phyloP scores from a whole-genome alignment of 2,888 invertebrate species.

The Auanema freiburgensis region DNA sequence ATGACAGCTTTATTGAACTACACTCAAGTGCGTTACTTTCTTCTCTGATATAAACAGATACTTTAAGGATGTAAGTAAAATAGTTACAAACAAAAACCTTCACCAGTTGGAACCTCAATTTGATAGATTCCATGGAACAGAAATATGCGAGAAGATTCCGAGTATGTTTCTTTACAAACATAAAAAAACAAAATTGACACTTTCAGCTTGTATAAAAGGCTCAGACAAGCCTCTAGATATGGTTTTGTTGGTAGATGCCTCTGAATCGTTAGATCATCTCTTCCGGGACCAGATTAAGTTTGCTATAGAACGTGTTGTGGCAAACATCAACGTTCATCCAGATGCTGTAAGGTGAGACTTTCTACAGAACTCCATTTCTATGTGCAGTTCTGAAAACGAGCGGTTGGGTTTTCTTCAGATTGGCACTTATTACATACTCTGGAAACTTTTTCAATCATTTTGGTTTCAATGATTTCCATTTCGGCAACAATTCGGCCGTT shows the following conservation, averaged over 20 bases:
- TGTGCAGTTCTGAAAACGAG: too few species aligned
- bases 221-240: slow-evolving; percentile 61
- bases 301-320: slow-evolving; percentile 52
- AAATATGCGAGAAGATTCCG: slow-evolving; percentile 61
- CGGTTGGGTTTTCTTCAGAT: slow-evolving; percentile 24
- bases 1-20: slow-evolving; percentile 58
- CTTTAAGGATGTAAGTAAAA: slow-evolving; percentile 43
- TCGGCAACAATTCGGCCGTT: slow-evolving; percentile 54
- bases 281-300: slow-evolving; percentile 56
- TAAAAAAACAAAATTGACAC: not conserved
- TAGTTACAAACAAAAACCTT: slow-evolving; percentile 60
- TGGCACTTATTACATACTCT: slow-evolving; percentile 58
- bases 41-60: not conserved
- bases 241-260: slow-evolving; percentile 58
- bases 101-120: slow-evolving; percentile 54
- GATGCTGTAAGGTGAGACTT: slow-evolving; percentile 54
- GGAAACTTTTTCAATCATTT: slow-evolving; percentile 56
- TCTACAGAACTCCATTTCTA: not conserved
- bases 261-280: slow-evolving; percentile 57
- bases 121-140: slow-evolving; percentile 54
- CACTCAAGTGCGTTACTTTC: slow-evolving; percentile 32
- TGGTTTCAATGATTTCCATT: slow-evolving; percentile 53
- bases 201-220: slow-evolving; percentile 57
- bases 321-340: slow-evolving; percentile 60
- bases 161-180: slow-evolving; percentile 20